Conservation (phyloP, 1,140 invertebrate species). For the Aleiodes sp. region DNA sequence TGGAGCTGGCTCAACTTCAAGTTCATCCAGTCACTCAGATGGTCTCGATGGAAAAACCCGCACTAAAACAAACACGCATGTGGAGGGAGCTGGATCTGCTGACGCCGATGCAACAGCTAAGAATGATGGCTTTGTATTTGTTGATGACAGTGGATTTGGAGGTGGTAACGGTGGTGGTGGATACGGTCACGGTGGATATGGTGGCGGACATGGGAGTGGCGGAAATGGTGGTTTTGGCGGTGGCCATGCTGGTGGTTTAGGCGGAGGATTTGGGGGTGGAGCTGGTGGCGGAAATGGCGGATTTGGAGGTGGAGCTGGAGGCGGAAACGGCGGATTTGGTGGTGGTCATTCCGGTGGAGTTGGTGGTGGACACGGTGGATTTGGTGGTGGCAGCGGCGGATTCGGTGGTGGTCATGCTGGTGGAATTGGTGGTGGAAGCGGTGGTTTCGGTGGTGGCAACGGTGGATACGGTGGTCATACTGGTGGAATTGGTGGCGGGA, state of each 20-base stretch:
- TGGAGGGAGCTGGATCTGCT: constrained; percentile 4
- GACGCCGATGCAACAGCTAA: constrained; percentile 6
- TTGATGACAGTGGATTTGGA: not conserved
- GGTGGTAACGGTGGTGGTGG: not conserved
- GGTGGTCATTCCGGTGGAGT: not conserved
- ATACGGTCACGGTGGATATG: not conserved
- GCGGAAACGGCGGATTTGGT: too few relatives aligned
- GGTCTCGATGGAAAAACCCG: constrained; percentile 10
- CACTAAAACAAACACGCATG: constrained; percentile 27
- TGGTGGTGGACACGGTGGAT: constrained; percentile 8
- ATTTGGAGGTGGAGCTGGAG: not conserved
- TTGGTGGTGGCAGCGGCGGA: not conserved
- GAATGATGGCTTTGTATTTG: not conserved
- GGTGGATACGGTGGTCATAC: not conserved
- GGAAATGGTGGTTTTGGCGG: not conserved
- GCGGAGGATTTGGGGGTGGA: not conserved
- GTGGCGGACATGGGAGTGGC: not conserved
- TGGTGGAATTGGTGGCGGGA: not conserved
- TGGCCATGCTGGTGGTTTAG: not conserved
- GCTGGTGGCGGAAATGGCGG: not conserved
- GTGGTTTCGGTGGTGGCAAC: not conserved
- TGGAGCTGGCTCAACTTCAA: constrained; percentile 11
- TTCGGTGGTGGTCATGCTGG: not conserved
- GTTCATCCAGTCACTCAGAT: not conserved
- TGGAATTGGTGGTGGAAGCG: not conserved